A percentile compares a stretch with the other conserved stretches of the same genome.
Evolutionary conservation across 2,888 invertebrate genomes (phyloP).

Genomic region (Phania funesta): DNA sequence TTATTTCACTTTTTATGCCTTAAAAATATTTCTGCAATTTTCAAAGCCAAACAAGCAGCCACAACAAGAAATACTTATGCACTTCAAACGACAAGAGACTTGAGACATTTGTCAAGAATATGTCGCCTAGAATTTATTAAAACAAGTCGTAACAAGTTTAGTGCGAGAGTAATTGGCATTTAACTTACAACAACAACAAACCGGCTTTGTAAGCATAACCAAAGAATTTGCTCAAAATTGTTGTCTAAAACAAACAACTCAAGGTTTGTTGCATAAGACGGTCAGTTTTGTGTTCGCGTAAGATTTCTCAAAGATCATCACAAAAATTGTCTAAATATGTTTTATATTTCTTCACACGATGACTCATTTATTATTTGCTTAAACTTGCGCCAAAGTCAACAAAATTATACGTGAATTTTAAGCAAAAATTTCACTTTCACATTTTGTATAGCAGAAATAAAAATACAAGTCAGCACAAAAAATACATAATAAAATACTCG

Average conservation of each 20-base stretch:
- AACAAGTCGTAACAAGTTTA: conserved; percentile 38
- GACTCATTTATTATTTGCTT: conserved; percentile 30
- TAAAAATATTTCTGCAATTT: conserved; percentile 27
- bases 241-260: background rate
- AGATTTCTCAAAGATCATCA: background rate
- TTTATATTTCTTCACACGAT: conserved; percentile 7
- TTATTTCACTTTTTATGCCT: background rate
- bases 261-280: conserved; percentile 28
- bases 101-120: conserved; percentile 50
- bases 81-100: background rate
- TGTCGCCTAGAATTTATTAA: conserved; percentile 44
- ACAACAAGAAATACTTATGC: background rate
- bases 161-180: conserved; percentile 41
- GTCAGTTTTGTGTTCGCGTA: background rate
- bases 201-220: conserved; percentile 24
- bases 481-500: conserved; percentile 11
- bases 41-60: background rate
- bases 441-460: conserved; percentile 15
- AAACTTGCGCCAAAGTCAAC: conserved; percentile 53
- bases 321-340: background rate
- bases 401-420: background rate
- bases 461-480: background rate
- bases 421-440: conserved; percentile 56
- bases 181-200: conserved; percentile 4
- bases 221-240: conserved; percentile 25